A percentile compares a stretch with the other conserved stretches of the same genome.
phyloP scores from a whole-genome alignment of 2,113 vertebrate species.

The Gallinago undulata region DNA sequence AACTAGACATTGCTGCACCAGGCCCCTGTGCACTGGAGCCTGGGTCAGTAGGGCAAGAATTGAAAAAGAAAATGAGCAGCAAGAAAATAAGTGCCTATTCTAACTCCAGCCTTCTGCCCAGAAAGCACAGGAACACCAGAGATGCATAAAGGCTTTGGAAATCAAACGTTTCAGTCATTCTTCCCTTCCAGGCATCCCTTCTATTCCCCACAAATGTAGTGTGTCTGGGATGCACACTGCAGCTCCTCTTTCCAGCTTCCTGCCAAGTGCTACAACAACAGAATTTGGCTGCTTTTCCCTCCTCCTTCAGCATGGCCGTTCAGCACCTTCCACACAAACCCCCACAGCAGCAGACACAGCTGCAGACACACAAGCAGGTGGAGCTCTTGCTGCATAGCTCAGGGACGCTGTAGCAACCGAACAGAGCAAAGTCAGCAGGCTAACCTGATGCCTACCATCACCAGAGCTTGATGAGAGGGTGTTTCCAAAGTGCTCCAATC shows the following conservation, averaged over 20 bases:
- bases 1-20: rapidly evolving
- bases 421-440: neutral
- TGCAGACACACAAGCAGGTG: neutral
- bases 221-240: rapidly evolving
- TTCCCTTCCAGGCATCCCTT: neutral
- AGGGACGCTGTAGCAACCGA: neutral
- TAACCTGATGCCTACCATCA: neutral
- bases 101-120: neutral
- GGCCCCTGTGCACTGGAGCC: neutral
- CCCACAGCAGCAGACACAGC: neutral
- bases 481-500: neutral
- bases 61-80: neutral
- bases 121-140: neutral
- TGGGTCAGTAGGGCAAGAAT: neutral
- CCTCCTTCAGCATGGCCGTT: neutral
- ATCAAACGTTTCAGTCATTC: neutral
- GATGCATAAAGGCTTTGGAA: neutral
- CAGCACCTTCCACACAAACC: neutral
- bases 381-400: slow-evolving; percentile 9
- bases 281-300: neutral
- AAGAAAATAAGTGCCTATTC: neutral
- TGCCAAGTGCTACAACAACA: neutral
- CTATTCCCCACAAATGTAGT: neutral
- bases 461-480: neutral
- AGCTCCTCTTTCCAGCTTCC: neutral